Evolutionary conservation across 2,113 vertebrate genomes (phyloP), one percentile per base, ranked within the genome.

Genomic region (Laticauda colubrina): DNA sequence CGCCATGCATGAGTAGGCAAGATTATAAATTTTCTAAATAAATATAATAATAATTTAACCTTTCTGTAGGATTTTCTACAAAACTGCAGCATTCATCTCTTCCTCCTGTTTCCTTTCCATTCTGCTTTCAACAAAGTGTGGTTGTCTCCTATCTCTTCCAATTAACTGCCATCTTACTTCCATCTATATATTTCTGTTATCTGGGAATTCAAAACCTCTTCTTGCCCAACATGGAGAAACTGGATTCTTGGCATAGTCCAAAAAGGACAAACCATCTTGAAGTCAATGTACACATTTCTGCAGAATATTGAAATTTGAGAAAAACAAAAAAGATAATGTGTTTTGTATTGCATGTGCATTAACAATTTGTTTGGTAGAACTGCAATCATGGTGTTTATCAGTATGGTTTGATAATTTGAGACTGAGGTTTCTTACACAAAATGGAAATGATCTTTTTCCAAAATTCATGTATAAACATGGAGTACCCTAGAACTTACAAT

Each of bases 321-420:
- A 85, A 43, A n/a, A 5, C n/a, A 85, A 51, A 5, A 54, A 85
- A 21, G 1, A 39, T 39, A 39, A 24, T 23, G 12, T 26, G 2
- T 6, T 51, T 57, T 55, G 48, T 69, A 48, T 7, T 75, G 23
- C 0, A 2, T 43, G 48, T 15, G 94, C 59, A 53, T 51, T 92
- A 90, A 57, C 57, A 48, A 57, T 75, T 87, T 15, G 1, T 15
- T 39, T 20, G 85, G 89, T 92, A 94, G 81, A 90, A 93, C 34
- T 23, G 10, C 9, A 26, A 56, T 61, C 89, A 21, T 4, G 5
- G 7, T 56, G 48, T 90, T 94, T 64, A 88, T 94, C 43, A 87
- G 0, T 26, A 87, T 64, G 87, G 91, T 26, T 89, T 61, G 85
- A 23, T 89, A 92, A 20, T 87, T 94, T 85, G 0, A 51, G 93